These are phyloP conservation scores for Ischnus inquisitorius DNA, from an alignment of 2,888 invertebrate species.

Conservation along the genomic window DNA sequence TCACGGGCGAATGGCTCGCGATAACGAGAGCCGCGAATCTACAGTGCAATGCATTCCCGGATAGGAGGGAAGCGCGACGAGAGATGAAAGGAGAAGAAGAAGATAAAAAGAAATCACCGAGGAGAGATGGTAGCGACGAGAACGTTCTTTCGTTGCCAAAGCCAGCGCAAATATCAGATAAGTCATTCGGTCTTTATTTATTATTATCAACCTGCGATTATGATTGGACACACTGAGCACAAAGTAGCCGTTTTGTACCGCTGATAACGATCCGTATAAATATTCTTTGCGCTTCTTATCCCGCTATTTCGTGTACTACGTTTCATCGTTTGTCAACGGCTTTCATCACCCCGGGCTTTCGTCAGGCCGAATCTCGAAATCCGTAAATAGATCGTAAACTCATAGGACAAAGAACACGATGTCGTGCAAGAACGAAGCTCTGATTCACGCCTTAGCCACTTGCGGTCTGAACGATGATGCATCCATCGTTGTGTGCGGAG, in stretches of 20 bases:
- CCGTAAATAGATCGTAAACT: slow-evolving; percentile 65
- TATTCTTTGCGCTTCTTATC: neutral
- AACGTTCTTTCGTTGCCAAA: neutral
- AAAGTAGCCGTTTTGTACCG: neutral
- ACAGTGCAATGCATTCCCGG: neutral
- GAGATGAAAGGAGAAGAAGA: neutral
- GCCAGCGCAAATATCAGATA: neutral
- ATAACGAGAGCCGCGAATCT: slow-evolving; percentile 7
- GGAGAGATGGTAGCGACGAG: neutral
- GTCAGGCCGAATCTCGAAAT: slow-evolving; percentile 55
- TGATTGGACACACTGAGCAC: neutral
- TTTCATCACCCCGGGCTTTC: slow-evolving; percentile 30
- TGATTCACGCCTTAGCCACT: slow-evolving; percentile 66
- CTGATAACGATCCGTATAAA: neutral
- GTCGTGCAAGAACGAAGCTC: slow-evolving; percentile 38
- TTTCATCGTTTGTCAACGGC: slow-evolving; percentile 14
- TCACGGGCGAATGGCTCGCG: slow-evolving; percentile 52
- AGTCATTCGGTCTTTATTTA: neutral
- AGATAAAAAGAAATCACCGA: neutral
- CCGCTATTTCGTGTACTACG: slow-evolving; percentile 14
- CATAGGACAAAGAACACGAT: slow-evolving; percentile 63
- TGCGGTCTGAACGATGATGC: slow-evolving; percentile 65
- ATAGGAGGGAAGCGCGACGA: neutral
- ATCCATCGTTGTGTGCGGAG: slow-evolving; percentile 34
- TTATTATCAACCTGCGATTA: neutral